Conservation (phyloP, 2,888 invertebrate genomes). For the Lamellibrachia columna region DNA sequence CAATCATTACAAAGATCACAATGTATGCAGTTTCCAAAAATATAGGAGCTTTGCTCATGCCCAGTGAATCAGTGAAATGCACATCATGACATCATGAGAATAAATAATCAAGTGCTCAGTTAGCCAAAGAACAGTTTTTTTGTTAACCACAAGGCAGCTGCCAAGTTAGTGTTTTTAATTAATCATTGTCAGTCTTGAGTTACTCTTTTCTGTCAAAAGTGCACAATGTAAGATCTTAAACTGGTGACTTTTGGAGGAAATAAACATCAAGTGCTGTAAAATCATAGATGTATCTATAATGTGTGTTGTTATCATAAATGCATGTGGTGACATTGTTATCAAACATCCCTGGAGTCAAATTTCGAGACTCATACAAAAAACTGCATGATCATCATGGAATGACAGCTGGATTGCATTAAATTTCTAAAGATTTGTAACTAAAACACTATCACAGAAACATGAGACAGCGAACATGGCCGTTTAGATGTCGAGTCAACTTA, state of each 20-base stretch:
- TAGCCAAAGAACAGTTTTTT: neutral
- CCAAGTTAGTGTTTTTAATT: neutral
- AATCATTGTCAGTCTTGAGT: neutral
- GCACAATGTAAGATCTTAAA: neutral
- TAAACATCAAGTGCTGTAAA: too few species aligned
- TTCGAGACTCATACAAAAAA: neutral
- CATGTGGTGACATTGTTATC: too few species aligned
- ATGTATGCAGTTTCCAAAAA: neutral
- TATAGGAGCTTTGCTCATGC: neutral
- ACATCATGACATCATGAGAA: neutral
- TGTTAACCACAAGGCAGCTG: neutral
- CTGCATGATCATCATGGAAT: neutral
- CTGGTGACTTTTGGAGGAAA: too few species aligned
- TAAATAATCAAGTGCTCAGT: neutral
- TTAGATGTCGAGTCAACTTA: slow-evolving; percentile 28
- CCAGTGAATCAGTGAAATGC: neutral
- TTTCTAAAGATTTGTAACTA: neutral
- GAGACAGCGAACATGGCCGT: neutral
- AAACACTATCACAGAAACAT: neutral
- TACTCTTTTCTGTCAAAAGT: neutral
- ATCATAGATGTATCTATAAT: too few species aligned
- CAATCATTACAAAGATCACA: neutral
- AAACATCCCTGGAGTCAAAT: neutral
- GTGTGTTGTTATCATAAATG: too few species aligned
- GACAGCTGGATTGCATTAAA: neutral